Conservation (phyloP, 2,797 vertebrate species). For the Heterohyrax brucei region DNA sequence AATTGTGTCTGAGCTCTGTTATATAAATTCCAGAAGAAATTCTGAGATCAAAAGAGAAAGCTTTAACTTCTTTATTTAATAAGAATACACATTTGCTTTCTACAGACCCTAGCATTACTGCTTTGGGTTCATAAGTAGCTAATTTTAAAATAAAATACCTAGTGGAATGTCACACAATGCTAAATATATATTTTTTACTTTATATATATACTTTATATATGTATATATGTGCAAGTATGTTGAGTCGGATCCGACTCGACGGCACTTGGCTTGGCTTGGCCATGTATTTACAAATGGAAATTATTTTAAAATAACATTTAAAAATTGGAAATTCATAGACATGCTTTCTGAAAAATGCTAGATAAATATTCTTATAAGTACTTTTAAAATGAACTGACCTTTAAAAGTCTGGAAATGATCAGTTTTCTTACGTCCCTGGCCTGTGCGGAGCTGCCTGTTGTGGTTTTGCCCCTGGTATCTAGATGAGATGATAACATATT, state of each 20-base stretch:
- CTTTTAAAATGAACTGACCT: slow-evolving; percentile 38
- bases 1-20: slow-evolving; percentile 40
- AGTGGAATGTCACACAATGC: neutral
- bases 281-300: neutral
- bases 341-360: slow-evolving; percentile 37
- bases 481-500: slow-evolving; percentile 29
- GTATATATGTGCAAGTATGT: neutral
- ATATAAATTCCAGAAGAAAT: slow-evolving; percentile 51
- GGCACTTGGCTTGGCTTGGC: no score
- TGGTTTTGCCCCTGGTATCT: neutral
- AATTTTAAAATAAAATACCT: neutral
- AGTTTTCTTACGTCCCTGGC: neutral
- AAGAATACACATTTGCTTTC: neutral
- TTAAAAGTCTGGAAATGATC: neutral
- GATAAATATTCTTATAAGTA: slow-evolving; percentile 37
- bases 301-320: slow-evolving; percentile 47
- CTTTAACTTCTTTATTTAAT: neutral
- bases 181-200: slow-evolving; percentile 30
- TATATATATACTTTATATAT: neutral
- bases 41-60: slow-evolving; percentile 43
- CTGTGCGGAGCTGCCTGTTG: neutral
- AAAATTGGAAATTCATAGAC: slow-evolving; percentile 47
- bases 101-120: neutral
- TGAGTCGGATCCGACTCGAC: no score
- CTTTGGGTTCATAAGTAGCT: slow-evolving; percentile 37